Percentiles rank a stretch among this genome's conserved stretches.
Evolutionary conservation across 1,140 invertebrate genomes (phyloP).

Genomic region (Nephila pilipes): DNA sequence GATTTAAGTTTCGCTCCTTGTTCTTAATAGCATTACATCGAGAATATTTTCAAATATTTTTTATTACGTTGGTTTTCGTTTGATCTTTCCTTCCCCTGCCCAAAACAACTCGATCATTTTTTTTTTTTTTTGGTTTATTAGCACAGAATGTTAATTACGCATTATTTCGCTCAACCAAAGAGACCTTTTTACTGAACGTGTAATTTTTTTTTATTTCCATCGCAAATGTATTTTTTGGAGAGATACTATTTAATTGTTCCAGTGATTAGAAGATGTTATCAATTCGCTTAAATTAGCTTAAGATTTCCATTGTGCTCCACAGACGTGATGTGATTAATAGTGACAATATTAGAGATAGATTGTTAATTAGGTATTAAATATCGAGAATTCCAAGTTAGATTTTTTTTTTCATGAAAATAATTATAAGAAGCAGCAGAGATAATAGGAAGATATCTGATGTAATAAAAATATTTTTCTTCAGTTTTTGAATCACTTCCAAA

Average conservation of each 20-base stretch:
- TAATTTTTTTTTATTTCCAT: not conserved
- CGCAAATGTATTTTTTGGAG: not conserved
- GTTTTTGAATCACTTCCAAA: too few species aligned
- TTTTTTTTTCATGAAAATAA: too few species aligned
- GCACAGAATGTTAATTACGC: not conserved
- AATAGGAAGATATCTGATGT: not conserved
- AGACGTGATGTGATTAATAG: too few species aligned
- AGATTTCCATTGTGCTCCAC: not conserved
- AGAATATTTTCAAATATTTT: not conserved
- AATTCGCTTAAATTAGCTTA: constrained; percentile 1
- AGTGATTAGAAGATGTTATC: constrained; percentile 15
- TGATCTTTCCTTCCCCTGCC: not conserved
- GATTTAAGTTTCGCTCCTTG: constrained; percentile 9
- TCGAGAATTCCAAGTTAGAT: too few species aligned
- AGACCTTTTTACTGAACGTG: not conserved
- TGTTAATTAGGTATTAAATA: too few species aligned
- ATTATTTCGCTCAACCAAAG: not conserved
- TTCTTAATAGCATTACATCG: not conserved
- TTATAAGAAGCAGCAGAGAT: not conserved
- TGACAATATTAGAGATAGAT: too few species aligned
- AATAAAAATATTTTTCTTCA: too few species aligned
- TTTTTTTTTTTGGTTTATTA: not conserved
- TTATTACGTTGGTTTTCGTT: not conserved
- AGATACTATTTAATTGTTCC: constrained; percentile 11
- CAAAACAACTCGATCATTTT: not conserved